Evolutionary conservation across 2,888 invertebrate genomes (phyloP).

Genomic region (Pemphredon lugubris): DNA sequence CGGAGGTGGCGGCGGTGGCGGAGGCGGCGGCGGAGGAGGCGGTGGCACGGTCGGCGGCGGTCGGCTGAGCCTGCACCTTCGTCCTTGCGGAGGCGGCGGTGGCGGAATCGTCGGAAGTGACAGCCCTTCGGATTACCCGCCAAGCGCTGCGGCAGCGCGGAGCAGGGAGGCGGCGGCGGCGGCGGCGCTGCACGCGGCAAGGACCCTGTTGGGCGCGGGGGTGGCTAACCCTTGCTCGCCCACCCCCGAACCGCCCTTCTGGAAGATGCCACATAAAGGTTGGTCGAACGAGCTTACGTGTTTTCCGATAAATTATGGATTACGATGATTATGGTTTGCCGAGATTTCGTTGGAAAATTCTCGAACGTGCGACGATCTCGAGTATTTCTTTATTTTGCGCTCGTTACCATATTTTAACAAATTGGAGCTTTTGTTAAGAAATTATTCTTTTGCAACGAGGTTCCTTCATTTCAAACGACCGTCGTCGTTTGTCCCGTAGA

Average conservation of each 20-base stretch:
- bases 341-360: too few species aligned
- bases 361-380: too few species aligned
- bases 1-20: constrained; percentile 78
- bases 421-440: too few species aligned
- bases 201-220: constrained; percentile 83
- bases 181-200: constrained; percentile 81
- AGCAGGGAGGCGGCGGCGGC: constrained; percentile 82
- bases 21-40: constrained; percentile 62
- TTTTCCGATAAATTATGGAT: neutral
- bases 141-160: constrained; percentile 81
- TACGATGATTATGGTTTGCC: too few species aligned
- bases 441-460: too few species aligned
- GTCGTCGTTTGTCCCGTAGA: too few species aligned
- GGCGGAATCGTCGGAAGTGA: constrained; percentile 80
- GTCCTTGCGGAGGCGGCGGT: constrained; percentile 79
- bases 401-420: too few species aligned
- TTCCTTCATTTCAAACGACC: too few species aligned
- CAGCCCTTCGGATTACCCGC: constrained; percentile 81
- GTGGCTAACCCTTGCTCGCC: constrained; percentile 86
- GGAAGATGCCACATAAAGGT: constrained; percentile 96
- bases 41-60: constrained; percentile 74
- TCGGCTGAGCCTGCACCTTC: constrained; percentile 85
- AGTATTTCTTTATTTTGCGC: too few species aligned
- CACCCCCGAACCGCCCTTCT: constrained; percentile 90
- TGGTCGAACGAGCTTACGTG: constrained; percentile 67